Evolutionary conservation across 2,113 vertebrate species (phyloP).

Genomic region (Phaethon lepturus): DNA sequence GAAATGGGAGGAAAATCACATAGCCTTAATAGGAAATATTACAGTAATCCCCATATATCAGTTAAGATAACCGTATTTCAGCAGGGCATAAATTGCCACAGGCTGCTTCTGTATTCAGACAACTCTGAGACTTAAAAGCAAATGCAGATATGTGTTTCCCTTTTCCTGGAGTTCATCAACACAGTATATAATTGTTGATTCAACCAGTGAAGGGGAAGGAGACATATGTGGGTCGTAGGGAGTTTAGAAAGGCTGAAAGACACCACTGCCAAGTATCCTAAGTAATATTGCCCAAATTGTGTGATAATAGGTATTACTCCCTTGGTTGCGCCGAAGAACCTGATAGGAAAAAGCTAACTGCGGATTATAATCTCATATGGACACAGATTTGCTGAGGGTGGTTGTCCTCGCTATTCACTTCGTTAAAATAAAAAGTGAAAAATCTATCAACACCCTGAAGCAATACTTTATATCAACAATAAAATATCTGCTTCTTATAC

Average conservation of each 20-base stretch:
- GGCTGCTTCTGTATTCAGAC: constrained; percentile 39
- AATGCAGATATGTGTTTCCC: constrained; percentile 33
- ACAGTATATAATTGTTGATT: constrained; percentile 17
- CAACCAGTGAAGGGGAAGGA: neutral
- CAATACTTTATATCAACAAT: neutral
- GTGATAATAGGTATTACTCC: neutral
- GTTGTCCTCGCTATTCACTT: neutral
- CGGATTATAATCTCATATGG: neutral
- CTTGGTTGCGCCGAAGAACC: neutral
- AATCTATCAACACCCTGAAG: neutral
- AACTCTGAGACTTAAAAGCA: constrained; percentile 39
- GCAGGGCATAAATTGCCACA: constrained; percentile 51
- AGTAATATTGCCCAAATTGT: neutral
- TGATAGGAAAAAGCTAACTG: neutral
- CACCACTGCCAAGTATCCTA: neutral
- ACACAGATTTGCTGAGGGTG: neutral
- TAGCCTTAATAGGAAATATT: constrained; percentile 59
- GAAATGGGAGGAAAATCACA: constrained; percentile 54
- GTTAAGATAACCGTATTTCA: constrained; percentile 65
- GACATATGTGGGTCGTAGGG: neutral
- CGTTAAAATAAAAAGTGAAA: neutral
- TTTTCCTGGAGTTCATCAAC: constrained; percentile 10
- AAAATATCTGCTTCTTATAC: neutral
- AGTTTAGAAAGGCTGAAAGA: constrained; percentile 10
- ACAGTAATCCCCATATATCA: constrained; percentile 58